phyloP scores from a whole-genome alignment of 2,888 invertebrate genomes.

The Ophion slaviceki region DNA sequence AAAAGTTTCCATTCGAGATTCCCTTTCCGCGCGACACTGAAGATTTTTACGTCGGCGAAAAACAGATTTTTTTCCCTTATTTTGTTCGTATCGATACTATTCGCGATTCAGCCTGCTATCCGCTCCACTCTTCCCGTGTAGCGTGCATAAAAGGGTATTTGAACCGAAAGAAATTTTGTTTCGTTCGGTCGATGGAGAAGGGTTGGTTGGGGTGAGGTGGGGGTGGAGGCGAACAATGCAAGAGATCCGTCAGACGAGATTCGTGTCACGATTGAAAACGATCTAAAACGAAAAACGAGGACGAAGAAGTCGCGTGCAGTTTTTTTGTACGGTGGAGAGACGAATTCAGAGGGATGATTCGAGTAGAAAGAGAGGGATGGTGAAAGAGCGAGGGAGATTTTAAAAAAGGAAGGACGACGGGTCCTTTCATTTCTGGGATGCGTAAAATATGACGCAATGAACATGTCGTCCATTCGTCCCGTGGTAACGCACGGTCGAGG shows the following conservation, averaged over 20 bases:
- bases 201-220: not conserved
- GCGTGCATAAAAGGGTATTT: constrained; percentile 49
- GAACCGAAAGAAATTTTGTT: constrained; percentile 50
- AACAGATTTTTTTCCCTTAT: constrained; percentile 27
- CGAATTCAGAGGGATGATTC: constrained; percentile 13
- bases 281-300: constrained; percentile 38
- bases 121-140: constrained; percentile 15
- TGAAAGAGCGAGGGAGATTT: not conserved
- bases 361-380: too few species aligned
- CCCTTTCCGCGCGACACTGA: not conserved
- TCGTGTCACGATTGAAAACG: constrained; percentile 33
- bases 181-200: constrained; percentile 26
- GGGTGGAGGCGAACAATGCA: constrained; percentile 32
- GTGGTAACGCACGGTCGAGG: constrained; percentile 28
- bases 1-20: constrained; percentile 43
- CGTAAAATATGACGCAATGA: constrained; percentile 55
- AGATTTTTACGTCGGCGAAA: constrained; percentile 43
- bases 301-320: constrained; percentile 46
- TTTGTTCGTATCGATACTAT: not conserved
- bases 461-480: constrained; percentile 56
- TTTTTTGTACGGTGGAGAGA: constrained; percentile 46
- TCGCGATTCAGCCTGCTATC: constrained; percentile 11
- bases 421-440: constrained; percentile 15
- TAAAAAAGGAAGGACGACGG: constrained; percentile 7
- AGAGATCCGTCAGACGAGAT: constrained; percentile 24